phyloP scores from a whole-genome alignment of 1,140 invertebrate genomes.

The Aphaenogaster floridana region DNA sequence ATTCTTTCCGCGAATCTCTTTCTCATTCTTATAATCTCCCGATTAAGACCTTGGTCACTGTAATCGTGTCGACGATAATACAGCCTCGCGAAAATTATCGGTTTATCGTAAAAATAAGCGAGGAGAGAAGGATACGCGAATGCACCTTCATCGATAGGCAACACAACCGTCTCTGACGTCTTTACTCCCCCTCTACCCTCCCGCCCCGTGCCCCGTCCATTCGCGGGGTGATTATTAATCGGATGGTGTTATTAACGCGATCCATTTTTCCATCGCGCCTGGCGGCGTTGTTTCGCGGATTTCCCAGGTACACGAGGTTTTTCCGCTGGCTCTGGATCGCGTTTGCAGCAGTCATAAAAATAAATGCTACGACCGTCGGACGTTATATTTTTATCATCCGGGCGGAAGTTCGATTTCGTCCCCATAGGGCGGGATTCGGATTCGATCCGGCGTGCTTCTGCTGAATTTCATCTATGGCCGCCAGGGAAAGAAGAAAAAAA shows the following conservation, averaged over 20 bases:
- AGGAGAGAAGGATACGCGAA: slow-evolving; percentile 14
- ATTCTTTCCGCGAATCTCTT: background rate
- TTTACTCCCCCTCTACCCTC: slow-evolving; percentile 14
- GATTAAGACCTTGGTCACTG: background rate
- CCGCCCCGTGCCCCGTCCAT: background rate
- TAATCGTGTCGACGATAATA: background rate
- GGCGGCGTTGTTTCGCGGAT: background rate
- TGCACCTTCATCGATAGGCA: slow-evolving; percentile 40
- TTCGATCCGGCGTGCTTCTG: background rate
- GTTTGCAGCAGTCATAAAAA: slow-evolving; percentile 1
- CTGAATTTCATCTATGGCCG: background rate
- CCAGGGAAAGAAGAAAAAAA: slow-evolving; percentile 16
- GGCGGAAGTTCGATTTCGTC: background rate
- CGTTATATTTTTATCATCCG: slow-evolving; percentile 16
- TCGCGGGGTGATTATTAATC: slow-evolving; percentile 21
- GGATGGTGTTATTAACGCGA: slow-evolving; percentile 24
- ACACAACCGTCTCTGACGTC: slow-evolving; percentile 54
- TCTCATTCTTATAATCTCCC: background rate
- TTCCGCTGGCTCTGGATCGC: too few species aligned
- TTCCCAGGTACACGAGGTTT: background rate
- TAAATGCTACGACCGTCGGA: background rate
- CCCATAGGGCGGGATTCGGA: background rate
- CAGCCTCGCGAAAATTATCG: slow-evolving; percentile 50
- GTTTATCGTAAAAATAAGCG: slow-evolving; percentile 57
- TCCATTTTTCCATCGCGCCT: background rate